Conservation (phyloP, 2,888 invertebrate species). For the Gymnocheta viridis region DNA sequence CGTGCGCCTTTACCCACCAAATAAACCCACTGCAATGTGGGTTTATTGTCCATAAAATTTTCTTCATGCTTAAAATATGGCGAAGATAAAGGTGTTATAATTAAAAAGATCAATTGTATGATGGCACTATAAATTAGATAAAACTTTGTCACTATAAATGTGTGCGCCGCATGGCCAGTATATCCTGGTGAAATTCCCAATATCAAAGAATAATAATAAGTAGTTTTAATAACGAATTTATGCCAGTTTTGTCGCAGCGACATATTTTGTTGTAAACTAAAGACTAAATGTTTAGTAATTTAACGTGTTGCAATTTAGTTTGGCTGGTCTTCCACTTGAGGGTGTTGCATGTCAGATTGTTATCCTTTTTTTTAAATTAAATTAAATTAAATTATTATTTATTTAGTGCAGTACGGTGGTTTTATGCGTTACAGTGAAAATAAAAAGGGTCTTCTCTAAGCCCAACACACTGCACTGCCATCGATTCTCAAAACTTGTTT, state of each 20-base stretch:
- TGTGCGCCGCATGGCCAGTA: not conserved
- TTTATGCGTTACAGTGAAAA: too few species aligned
- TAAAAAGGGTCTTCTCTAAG: too few species aligned
- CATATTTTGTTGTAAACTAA: constrained; percentile 13
- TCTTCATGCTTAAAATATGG: not conserved
- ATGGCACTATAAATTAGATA: constrained; percentile 38
- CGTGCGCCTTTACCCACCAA: constrained; percentile 10
- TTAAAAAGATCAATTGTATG: constrained; percentile 18
- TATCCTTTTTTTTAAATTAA: not conserved
- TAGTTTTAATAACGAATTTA: constrained; percentile 2
- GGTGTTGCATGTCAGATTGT: not conserved
- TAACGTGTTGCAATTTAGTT: not conserved
- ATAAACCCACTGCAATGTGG: constrained; percentile 17
- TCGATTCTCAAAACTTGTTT: too few species aligned
- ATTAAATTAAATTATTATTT: not conserved
- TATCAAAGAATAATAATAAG: constrained; percentile 20
- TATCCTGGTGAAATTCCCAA: constrained; percentile 38
- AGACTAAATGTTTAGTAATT: not conserved
- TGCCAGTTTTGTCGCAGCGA: not conserved
- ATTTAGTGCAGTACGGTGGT: too few species aligned
- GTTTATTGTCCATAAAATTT: constrained; percentile 24
- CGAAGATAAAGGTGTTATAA: not conserved
- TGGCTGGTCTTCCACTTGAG: too few species aligned
- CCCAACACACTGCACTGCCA: too few species aligned
- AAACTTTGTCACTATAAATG: not conserved